These are phyloP conservation scores for Trilocha varians DNA, from an alignment of 2,888 invertebrate genomes.

Conservation along the genomic window DNA sequence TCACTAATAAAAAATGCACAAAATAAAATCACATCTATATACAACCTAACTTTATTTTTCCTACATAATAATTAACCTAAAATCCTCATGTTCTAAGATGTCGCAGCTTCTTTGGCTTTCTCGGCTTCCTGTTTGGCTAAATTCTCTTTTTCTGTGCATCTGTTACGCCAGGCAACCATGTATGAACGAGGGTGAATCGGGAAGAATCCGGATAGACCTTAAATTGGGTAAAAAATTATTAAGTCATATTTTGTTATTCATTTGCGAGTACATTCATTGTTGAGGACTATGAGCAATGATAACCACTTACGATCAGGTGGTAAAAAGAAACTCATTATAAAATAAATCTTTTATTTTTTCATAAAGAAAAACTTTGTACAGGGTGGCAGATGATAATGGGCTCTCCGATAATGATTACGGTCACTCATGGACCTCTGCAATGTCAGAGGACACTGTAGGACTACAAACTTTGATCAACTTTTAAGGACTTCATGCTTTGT, in stretches of 20 bases:
- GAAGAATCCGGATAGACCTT: slow-evolving; percentile 84
- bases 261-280: too few species aligned
- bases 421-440: too few species aligned
- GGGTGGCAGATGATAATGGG: too few species aligned
- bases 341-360: too few species aligned
- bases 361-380: too few species aligned
- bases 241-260: background rate
- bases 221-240: background rate
- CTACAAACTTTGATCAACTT: too few species aligned
- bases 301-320: background rate
- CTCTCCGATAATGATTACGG: too few species aligned
- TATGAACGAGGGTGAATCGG: slow-evolving; percentile 90
- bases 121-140: slow-evolving; percentile 39
- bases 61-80: slow-evolving; percentile 7
- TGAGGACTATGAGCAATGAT: too few species aligned
- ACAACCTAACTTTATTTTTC: slow-evolving; percentile 9
- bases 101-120: slow-evolving; percentile 24
- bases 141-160: slow-evolving; percentile 45
- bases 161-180: slow-evolving; percentile 84
- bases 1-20: too few species aligned
- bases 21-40: slow-evolving; percentile 14
- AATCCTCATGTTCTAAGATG: slow-evolving; percentile 10
- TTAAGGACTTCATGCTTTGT: too few species aligned
- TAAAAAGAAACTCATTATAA: too few species aligned
- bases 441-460: too few species aligned